Conservation (phyloP, 2,888 invertebrate species). For the Hydrotaea cyrtoneurina region DNA sequence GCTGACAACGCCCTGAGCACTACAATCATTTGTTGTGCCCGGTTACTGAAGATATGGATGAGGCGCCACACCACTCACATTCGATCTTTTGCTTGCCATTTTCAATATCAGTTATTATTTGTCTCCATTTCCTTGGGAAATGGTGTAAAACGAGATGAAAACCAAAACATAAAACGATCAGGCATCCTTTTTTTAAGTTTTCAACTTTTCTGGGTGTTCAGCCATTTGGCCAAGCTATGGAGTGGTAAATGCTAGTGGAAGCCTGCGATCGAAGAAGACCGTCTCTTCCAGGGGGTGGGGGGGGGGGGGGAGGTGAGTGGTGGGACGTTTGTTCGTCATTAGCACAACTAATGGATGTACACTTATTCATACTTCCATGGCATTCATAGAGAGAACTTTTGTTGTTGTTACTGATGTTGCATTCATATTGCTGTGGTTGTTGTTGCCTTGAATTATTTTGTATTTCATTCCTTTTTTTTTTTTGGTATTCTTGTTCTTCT, state of each 20-base stretch:
- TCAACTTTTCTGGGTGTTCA: conserved; percentile 20
- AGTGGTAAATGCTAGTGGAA: neutral
- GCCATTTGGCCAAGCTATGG: neutral
- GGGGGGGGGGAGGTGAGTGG: conserved; percentile 53
- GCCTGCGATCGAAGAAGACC: conserved; percentile 13
- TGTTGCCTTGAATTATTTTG: conserved; percentile 22
- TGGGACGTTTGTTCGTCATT: conserved; percentile 74
- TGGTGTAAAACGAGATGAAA: neutral
- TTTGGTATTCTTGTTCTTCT: too few species aligned
- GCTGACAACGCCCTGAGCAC: too few species aligned
- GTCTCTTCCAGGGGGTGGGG: neutral
- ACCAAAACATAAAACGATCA: conserved; percentile 29
- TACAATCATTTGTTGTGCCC: too few species aligned
- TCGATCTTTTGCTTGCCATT: too few species aligned
- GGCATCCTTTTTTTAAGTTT: conserved; percentile 48
- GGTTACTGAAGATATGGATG: too few species aligned
- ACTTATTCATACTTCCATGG: conserved; percentile 71
- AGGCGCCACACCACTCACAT: too few species aligned
- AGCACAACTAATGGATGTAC: conserved; percentile 77
- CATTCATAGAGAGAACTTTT: conserved; percentile 24
- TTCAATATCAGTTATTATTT: too few species aligned
- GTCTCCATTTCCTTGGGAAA: neutral
- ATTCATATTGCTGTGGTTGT: conserved; percentile 10
- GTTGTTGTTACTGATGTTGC: conserved; percentile 29
- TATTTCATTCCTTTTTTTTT: conserved; percentile 1